Evolutionary conservation across 1,140 invertebrate genomes (phyloP), one percentile per base, ranked within the genome.

Genomic region (Cotesia chilonis): DNA sequence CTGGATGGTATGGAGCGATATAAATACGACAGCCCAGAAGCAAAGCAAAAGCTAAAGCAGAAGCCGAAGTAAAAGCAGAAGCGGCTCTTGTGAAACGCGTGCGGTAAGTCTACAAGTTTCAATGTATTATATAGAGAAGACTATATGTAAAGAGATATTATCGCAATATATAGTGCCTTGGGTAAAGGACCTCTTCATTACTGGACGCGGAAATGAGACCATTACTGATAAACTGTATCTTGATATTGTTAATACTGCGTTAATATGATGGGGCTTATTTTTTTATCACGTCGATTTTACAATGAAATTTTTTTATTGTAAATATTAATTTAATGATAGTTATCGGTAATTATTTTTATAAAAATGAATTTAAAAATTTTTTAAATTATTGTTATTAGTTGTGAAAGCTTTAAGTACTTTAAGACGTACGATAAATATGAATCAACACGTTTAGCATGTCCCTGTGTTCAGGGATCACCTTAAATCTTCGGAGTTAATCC

Each of bases 401-500:
- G 35, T 35, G 60, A 12, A 20, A 36, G 20, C 41, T 47, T 47
- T 35, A 67, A 14, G 28, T 4, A 20, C 20, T 17, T 17, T 52
- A 78, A 75, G 79, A 72, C 60, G 57, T 47, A 71, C 64, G 73
- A 80, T 82, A 80, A 79, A 77, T 82, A 60, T 72, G 78, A 81
- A 82, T 84, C 81, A 84, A 80, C 37, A 76, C 74, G 77, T 79
- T 83, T 79, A 83, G 76, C 77, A 76, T 79, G 76, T 77, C 64
- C 41, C 65, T 69, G 55, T 60, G 75, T 59, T 70, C 52, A 51
- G 52, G 78, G 79, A 81, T 79, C 63, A 78, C 68, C 78, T 79
- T 83, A 85, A 84, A 83, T 84, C 81, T 81, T 76, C 55, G 60
- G 4, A 12, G 60, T 74, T 84, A 85, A 85, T 82, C 80, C 82